These are phyloP conservation scores for Drosophila setosimentum DNA, from an alignment of 2,888 invertebrate genomes.

Conservation along the genomic window DNA sequence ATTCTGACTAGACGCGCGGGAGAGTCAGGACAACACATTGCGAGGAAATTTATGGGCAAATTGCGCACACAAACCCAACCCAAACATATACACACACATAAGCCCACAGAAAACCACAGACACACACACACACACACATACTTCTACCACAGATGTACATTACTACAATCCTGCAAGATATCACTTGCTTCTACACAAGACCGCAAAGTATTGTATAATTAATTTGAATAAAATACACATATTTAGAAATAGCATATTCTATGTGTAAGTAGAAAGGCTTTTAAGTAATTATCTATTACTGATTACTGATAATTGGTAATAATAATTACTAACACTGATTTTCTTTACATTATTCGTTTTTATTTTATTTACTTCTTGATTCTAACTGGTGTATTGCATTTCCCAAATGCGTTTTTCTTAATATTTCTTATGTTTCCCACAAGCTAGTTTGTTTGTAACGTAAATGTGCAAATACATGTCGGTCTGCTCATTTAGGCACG, in stretches of 20 bases:
- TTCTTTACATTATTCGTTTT: neutral
- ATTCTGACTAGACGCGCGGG: conserved; percentile 47
- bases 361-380: neutral
- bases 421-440: neutral
- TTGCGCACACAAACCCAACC: conserved; percentile 14
- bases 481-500: neutral
- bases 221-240: conserved; percentile 14
- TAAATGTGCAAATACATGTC: neutral
- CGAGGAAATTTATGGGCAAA: conserved; percentile 29
- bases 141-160: neutral
- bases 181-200: conserved; percentile 21
- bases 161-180: conserved; percentile 12
- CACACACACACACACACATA: neutral
- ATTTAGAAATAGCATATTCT: conserved; percentile 7
- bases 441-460: neutral
- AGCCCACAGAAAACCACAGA: no score
- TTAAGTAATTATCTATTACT: conserved; percentile 22
- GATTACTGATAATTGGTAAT: neutral
- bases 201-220: conserved; percentile 24
- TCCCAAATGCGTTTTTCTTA: neutral
- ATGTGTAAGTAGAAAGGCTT: conserved; percentile 4
- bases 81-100: conserved; percentile 1
- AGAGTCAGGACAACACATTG: conserved; percentile 6
- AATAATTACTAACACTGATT: neutral
- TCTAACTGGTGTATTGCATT: neutral